phyloP scores from a whole-genome alignment of 2,888 invertebrate species.

The Chromoteleia sp. region DNA sequence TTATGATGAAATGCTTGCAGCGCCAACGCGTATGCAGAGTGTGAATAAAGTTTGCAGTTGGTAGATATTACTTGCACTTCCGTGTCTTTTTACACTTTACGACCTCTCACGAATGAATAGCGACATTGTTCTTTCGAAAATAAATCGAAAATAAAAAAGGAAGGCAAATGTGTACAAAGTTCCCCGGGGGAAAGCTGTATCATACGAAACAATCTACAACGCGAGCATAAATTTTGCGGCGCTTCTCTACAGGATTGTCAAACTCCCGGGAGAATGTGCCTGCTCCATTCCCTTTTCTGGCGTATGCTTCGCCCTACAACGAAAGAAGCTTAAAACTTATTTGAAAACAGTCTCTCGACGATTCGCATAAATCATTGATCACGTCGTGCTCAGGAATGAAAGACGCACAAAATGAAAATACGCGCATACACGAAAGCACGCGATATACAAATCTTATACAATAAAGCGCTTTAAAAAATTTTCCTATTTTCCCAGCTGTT shows the following conservation, averaged over 20 bases:
- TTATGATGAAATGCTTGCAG: conserved; percentile 36
- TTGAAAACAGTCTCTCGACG: conserved; percentile 68
- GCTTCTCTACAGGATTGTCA: conserved; percentile 67
- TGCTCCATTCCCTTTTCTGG: conserved; percentile 61
- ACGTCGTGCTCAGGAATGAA: conserved; percentile 40
- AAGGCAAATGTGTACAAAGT: conserved; percentile 66
- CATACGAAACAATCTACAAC: conserved; percentile 71
- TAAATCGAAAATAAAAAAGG: conserved; percentile 63
- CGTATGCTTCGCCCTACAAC: conserved; percentile 68
- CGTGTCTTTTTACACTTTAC: conserved; percentile 59
- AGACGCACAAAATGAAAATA: conserved; percentile 65
- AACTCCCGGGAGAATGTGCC: conserved; percentile 59
- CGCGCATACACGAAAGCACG: conserved; percentile 35
- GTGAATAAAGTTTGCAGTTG: conserved; percentile 54
- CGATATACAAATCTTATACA: conserved; percentile 14
- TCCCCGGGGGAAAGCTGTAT: conserved; percentile 60
- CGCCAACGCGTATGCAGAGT: conserved; percentile 26
- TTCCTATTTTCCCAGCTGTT: neutral
- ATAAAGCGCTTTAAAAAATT: neutral
- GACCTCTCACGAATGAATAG: conserved; percentile 55
- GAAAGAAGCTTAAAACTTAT: conserved; percentile 72
- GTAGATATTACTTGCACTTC: conserved; percentile 58
- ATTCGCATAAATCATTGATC: conserved; percentile 72
- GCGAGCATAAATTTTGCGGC: conserved; percentile 69
- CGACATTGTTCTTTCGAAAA: conserved; percentile 69